phyloP scores from a whole-genome alignment of 2,113 vertebrate species.

The Salvelinus fontinalis region DNA sequence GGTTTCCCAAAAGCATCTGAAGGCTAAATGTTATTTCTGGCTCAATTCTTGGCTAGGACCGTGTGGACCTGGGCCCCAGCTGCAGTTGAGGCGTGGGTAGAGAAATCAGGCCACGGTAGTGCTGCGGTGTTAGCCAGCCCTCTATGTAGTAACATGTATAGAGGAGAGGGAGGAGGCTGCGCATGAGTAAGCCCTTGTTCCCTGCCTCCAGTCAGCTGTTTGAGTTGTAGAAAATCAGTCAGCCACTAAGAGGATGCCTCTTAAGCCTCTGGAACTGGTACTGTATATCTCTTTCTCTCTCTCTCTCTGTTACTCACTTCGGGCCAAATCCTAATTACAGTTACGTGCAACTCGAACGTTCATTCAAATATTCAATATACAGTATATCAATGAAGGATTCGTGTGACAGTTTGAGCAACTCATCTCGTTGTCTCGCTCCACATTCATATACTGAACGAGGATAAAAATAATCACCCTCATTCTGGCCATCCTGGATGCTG shows the following conservation, averaged over 20 bases:
- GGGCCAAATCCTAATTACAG: too few species aligned
- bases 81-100: slow-evolving; percentile 39
- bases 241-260: slow-evolving; percentile 26
- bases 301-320: too few species aligned
- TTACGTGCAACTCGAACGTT: too few species aligned
- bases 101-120: slow-evolving; percentile 45
- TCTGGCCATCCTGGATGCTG: slow-evolving; percentile 45
- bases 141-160: slow-evolving; percentile 40
- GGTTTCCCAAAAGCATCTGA: too few species aligned
- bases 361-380: too few species aligned
- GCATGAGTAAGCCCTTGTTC: slow-evolving; percentile 18
- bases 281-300: not conserved
- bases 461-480: slow-evolving; percentile 42
- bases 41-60: too few species aligned
- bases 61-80: slow-evolving; percentile 13
- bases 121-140: slow-evolving; percentile 37
- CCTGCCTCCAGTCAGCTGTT: slow-evolving; percentile 36
- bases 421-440: too few species aligned
- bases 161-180: slow-evolving; percentile 16
- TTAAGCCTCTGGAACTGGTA: slow-evolving; percentile 13
- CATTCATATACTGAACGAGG: slow-evolving; percentile 18
- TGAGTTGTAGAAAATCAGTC: slow-evolving; percentile 35
- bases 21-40: too few species aligned
- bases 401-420: too few species aligned
- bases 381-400: too few species aligned